Base-by-base conservation (phyloP, 2,113 vertebrate species). In the Carollia perspicillata region DNA sequence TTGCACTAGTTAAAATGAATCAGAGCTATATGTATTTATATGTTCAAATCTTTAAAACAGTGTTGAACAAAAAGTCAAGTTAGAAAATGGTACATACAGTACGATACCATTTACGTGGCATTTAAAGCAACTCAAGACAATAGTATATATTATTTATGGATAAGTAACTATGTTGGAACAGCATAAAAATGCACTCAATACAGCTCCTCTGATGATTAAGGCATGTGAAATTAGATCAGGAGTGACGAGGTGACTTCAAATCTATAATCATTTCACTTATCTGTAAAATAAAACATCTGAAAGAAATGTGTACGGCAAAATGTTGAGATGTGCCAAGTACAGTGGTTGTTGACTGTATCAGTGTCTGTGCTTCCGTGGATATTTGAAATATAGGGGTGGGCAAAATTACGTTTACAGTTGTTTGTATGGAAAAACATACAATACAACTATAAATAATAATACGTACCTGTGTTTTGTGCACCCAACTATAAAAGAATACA, bases 11-110 rank as follows among this genome's bases (percentile, higher is more conserved):
- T 81, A 85, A 88, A 93, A 89, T 88, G 33, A 71, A 91, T 85
- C 44, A 91, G 18, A 71, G 35, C 20, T 49, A 83, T 68, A 16
- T 74, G 8, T 18, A 35, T 35, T 22, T 88, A 44, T 8, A 4
- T 49, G 16, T n/a, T 79, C 63, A 94, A 78, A 68, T 88, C 20
- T 94, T 69, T 87, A 94, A 94, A 94, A 86, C 8, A 85, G 86
- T 8, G 16, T 22, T 89, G 58, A 92, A 69, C 71, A 12, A 84
- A 74, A 89, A 77, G 55, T 75, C 14, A 89, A 80, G 30, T 11
- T 75, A 40, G 47, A 65, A 83, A 96, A 93, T 65, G 8, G 1
- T 55, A 35, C 72, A 35, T 37, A 55, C 2, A 44, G 8, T 17
- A 89, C 20, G 26, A 79, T 69, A 51, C 4, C 28, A 95, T 60